Percentiles rank a stretch among this genome's conserved stretches.
These are phyloP conservation scores for Protobothrops flavoviridis DNA, from an alignment of 2,113 vertebrate genomes.

Conservation along the genomic window DNA sequence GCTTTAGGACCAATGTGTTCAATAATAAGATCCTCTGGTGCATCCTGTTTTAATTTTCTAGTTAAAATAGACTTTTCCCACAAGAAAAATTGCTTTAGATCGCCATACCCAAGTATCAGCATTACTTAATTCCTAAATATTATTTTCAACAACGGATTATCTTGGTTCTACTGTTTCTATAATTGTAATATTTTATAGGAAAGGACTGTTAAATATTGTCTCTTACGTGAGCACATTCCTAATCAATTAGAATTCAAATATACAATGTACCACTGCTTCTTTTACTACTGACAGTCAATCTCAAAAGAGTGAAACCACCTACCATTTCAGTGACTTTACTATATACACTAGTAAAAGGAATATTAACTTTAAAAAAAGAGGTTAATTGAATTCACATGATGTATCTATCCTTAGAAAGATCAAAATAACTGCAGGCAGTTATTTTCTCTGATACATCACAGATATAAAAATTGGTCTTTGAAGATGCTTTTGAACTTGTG, in stretches of 20 bases:
- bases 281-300: neutral
- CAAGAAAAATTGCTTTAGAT: neutral
- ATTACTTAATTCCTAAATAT: neutral
- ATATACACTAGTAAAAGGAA: neutral
- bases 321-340: neutral
- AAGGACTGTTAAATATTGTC: neutral
- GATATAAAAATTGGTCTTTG: neutral
- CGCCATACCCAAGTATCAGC: neutral
- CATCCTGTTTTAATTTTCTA: neutral
- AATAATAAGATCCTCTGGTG: neutral
- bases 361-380: neutral
- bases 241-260: neutral
- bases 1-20: neutral
- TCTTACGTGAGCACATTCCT: neutral
- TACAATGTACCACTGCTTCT: neutral
- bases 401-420: neutral
- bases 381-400: neutral
- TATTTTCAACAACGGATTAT: neutral
- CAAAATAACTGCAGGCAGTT: neutral
- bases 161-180: neutral
- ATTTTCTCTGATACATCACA: neutral
- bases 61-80: neutral
- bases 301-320: neutral
- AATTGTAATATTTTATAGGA: neutral
- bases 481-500: neutral